phyloP scores from a whole-genome alignment of 1,140 invertebrate genomes.

The Theocolax elegans region DNA sequence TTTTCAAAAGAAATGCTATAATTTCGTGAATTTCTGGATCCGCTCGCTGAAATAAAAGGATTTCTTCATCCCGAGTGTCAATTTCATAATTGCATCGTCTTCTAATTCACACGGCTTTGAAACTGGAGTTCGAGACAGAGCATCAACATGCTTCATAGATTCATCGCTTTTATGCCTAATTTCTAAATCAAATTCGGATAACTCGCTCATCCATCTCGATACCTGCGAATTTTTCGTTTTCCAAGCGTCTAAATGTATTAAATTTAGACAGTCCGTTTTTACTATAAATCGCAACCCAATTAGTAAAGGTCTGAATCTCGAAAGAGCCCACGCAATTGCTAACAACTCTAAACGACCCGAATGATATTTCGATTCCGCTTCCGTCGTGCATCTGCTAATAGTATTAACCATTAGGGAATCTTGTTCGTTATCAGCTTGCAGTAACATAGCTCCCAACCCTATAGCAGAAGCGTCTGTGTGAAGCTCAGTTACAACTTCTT shows the following conservation, averaged over 20 bases:
- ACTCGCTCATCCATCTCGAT: neutral
- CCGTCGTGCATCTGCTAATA: neutral
- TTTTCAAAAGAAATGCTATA: too few relatives aligned
- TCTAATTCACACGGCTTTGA: too few relatives aligned
- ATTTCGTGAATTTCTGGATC: too few relatives aligned
- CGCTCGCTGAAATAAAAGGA: too few relatives aligned
- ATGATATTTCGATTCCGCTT: conserved; percentile 2
- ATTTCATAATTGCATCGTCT: too few relatives aligned
- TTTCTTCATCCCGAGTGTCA: too few relatives aligned
- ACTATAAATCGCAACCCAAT: neutral
- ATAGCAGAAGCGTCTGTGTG: conserved; percentile 20
- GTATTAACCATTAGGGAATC: too few relatives aligned
- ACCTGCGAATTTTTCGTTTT: too few relatives aligned
- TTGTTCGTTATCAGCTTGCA: conserved; percentile 5
- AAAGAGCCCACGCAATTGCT: neutral
- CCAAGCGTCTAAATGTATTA: too few relatives aligned
- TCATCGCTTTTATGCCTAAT: conserved; percentile 29
- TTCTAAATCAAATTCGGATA: conserved; percentile 35
- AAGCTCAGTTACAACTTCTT: conserved; percentile 10
- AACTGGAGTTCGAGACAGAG: conserved; percentile 53
- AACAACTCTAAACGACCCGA: conserved; percentile 1
- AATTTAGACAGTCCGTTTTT: too few relatives aligned
- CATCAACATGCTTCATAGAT: conserved; percentile 57
- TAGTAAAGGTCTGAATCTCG: neutral
- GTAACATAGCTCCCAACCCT: conserved; percentile 5